phyloP scores from a whole-genome alignment of 2,797 vertebrate species.

The Acrossocheilus wenchowensis region DNA sequence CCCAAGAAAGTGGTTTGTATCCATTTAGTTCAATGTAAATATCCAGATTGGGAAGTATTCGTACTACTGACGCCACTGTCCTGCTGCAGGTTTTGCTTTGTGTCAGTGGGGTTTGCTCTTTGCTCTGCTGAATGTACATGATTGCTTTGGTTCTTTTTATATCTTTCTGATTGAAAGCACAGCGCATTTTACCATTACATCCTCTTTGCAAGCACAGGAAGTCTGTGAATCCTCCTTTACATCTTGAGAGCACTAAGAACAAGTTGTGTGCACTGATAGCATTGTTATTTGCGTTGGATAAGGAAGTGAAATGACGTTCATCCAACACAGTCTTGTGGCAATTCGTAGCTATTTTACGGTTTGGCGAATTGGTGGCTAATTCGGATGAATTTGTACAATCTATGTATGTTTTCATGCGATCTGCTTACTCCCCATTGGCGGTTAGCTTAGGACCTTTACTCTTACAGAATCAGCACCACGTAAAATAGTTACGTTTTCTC shows the following conservation, averaged over 20 bases:
- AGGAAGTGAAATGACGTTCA: not conserved
- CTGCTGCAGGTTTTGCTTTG: constrained; percentile 48
- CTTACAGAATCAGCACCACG: not conserved
- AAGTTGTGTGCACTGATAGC: not conserved
- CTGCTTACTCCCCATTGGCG: not conserved
- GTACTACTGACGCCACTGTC: constrained; percentile 53
- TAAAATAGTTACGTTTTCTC: not conserved
- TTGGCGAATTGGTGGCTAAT: not conserved
- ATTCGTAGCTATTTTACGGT: not conserved
- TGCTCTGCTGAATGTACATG: constrained; percentile 56
- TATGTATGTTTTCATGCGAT: not conserved
- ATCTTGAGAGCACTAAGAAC: not conserved
- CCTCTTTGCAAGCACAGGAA: constrained; percentile 5
- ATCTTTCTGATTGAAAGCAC: constrained; percentile 50
- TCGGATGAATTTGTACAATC: not conserved
- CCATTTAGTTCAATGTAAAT: constrained; percentile 28
- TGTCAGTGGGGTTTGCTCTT: constrained; percentile 45
- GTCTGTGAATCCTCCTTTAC: not conserved
- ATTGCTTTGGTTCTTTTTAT: constrained; percentile 38
- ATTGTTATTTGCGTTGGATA: not conserved
- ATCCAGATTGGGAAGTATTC: constrained; percentile 34
- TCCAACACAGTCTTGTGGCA: too few species aligned
- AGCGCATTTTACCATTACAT: constrained; percentile 35
- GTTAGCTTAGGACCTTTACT: not conserved
- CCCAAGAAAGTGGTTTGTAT: constrained; percentile 36